Evolutionary conservation across 2,113 vertebrate genomes (phyloP), one percentile per base, ranked within the genome.

Genomic region (Isichthys henryi): DNA sequence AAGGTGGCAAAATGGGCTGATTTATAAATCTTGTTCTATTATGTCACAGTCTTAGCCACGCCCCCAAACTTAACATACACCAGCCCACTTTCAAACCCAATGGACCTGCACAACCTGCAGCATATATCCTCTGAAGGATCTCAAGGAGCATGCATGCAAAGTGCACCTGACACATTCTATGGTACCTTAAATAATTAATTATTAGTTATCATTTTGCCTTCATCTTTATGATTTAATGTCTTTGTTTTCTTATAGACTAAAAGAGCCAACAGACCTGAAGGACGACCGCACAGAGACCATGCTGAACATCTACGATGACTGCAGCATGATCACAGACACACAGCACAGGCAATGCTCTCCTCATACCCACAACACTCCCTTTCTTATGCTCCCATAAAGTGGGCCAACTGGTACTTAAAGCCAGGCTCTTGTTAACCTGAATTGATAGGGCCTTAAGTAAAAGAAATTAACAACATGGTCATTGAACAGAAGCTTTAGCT

Each of bases 271-370:
- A 80, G 96, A 97, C 31, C 91, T 91, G 58, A 95, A 93, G 1
- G 97, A 96, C 0, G 96, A 97, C 58, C 94, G 94, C 31, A 90
- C 92, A 0, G 95, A 96, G 43, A 95, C 93, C 1, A 95, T 94
- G 91, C 94, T 96, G 66, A 96, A 95, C 90, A 93, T 94, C 27
- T 94, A 93, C 0, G 94, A 97, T 0, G 94, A 96, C 45, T 50
- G 89, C 58, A 46, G 90, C 4, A 0, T 77, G 17, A 15, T 45
- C 0, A 88, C 83, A 0, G 93, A 96, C 11, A 50, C 85, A 0
- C 93, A 85, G 0, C 92, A 94, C 90, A 96, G 96, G 97, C 97
- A 91, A 52, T 53, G 19, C 53, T 27, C 13, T 46, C 23, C 82
- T 66, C 5, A 3, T 74, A 17, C 39, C 45, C 48, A 48, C 83